A percentile compares a stretch with the other conserved stretches of the same genome.
phyloP scores from a whole-genome alignment of 2,888 invertebrate genomes.

The Cheiracanthium punctorium region DNA sequence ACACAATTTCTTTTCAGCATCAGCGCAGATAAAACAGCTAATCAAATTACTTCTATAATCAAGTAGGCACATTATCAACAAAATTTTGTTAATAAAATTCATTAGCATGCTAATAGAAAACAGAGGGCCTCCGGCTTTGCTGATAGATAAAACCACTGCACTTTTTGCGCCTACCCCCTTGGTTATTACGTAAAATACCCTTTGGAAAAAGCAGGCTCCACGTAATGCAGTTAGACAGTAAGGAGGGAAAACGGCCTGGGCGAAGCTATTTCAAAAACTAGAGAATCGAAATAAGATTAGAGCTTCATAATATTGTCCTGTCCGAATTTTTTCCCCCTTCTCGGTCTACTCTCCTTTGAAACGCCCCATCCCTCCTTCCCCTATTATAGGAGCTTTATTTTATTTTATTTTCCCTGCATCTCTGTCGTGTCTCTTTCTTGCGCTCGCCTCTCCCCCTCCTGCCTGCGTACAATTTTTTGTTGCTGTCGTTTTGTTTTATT shows the following conservation, averaged over 20 bases:
- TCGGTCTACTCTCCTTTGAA: not conserved
- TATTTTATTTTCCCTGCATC: slow-evolving; percentile 49
- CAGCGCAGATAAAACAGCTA: too few relatives aligned
- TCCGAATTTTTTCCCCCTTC: slow-evolving; percentile 25
- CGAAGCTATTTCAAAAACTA: slow-evolving; percentile 53
- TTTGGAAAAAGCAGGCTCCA: not conserved
- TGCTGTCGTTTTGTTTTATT: too few relatives aligned
- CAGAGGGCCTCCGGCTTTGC: too few relatives aligned
- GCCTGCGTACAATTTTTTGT: too few relatives aligned
- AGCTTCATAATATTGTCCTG: slow-evolving; percentile 62
- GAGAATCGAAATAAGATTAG: slow-evolving; percentile 59
- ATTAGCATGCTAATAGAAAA: too few relatives aligned
- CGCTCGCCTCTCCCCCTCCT: not conserved
- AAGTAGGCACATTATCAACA: too few relatives aligned
- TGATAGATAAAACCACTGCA: too few relatives aligned
- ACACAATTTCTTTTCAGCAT: too few relatives aligned
- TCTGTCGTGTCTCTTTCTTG: slow-evolving; percentile 46
- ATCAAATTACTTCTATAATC: too few relatives aligned
- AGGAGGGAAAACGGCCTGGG: not conserved
- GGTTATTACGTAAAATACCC: not conserved
- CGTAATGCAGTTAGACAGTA: not conserved
- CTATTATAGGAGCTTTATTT: slow-evolving; percentile 38
- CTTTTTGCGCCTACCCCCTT: not conserved
- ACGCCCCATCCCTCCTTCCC: not conserved
- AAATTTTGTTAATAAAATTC: too few relatives aligned